phyloP scores from a whole-genome alignment of 1,140 invertebrate genomes.

The Tribolium madens region DNA sequence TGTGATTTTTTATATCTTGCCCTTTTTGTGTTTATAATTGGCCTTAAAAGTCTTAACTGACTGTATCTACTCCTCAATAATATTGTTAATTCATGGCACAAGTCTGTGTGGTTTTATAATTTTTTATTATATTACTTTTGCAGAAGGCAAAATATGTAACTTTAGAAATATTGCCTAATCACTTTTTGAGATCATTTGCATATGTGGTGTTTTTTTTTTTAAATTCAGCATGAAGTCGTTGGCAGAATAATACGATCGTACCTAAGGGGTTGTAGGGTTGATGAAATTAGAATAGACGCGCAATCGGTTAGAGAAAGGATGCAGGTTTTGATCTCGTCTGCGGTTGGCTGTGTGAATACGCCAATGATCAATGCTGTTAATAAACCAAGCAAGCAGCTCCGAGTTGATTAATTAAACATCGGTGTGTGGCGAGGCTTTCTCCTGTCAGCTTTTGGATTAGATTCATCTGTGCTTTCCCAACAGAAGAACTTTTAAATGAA shows the following conservation, averaged over 20 bases:
- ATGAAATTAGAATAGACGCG: slow-evolving; percentile 34
- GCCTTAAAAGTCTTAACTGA: no score
- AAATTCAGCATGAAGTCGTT: background rate
- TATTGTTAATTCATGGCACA: no score
- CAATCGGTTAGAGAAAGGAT: slow-evolving; percentile 68
- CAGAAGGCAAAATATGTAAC: no score
- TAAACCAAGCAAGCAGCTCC: slow-evolving; percentile 62
- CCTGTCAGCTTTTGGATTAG: slow-evolving; percentile 45
- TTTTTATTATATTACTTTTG: no score
- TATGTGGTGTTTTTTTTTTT: no score
- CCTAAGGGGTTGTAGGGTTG: slow-evolving; percentile 23
- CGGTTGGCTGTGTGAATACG: slow-evolving; percentile 62
- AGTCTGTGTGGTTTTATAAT: no score
- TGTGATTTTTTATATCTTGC: no score
- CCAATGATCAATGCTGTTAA: slow-evolving; percentile 66
- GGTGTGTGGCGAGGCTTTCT: slow-evolving; percentile 60
- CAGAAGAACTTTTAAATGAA: slow-evolving; percentile 44
- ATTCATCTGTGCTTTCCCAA: slow-evolving; percentile 36
- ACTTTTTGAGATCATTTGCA: no score
- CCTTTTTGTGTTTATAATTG: no score
- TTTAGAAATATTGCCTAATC: no score
- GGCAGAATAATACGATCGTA: slow-evolving; percentile 45
- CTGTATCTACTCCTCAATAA: no score
- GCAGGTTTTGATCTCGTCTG: slow-evolving; percentile 62
- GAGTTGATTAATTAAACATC: slow-evolving; percentile 65